Base-by-base conservation (phyloP, 64 coral and sea anemone species). In the Pocillopora damicornis region DNA sequence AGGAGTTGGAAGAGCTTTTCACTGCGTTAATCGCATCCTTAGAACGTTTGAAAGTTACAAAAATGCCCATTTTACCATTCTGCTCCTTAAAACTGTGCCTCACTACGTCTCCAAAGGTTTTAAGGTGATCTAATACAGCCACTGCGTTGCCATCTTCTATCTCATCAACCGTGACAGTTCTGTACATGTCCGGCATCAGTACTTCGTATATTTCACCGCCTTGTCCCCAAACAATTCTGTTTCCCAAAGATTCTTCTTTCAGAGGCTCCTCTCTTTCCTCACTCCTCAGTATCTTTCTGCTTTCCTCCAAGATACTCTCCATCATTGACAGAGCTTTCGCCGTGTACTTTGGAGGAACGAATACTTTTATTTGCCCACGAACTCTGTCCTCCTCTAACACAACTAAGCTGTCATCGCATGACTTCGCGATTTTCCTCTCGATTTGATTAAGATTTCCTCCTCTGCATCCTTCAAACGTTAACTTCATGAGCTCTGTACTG, bases 131-230 rank as follows among this genome's bases (percentile, higher is more conserved):
- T 59, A 74, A 61, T 38, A 81, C 78, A 17, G 62, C 22, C 56
- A 66, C n/a, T 12, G 11, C 63, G 3, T 35, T 9, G 12, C 10
- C 0, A 61, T 74, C 15, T 15, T 25, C 2, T 4, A 60, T 36
- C 56, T 77, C 75, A 69, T 73, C n/a, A 10, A 91, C 89, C 51
- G 75, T 82, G 20, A 93, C 91, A 76, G 94, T 82, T 60, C 94
- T 84, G 78, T 90, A 93, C 94, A 93, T 96, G 26, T 93, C 79
- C 42, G 90, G 63, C 91, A 96, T 90, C 15, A 96, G 83, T 11
- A 96, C 73, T 36, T 93, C 88, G 65, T 90, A 77, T 5, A 93
- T 91, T 65, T 89, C 87, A n/a, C 86, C 81, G 63, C 91, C 94
- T 22, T 74, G 57, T 37, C 78, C 91, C 59, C 92, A 64, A 35